These are phyloP conservation scores for Morone chrysops DNA, from an alignment of 2,113 vertebrate species.

Conservation along the genomic window DNA sequence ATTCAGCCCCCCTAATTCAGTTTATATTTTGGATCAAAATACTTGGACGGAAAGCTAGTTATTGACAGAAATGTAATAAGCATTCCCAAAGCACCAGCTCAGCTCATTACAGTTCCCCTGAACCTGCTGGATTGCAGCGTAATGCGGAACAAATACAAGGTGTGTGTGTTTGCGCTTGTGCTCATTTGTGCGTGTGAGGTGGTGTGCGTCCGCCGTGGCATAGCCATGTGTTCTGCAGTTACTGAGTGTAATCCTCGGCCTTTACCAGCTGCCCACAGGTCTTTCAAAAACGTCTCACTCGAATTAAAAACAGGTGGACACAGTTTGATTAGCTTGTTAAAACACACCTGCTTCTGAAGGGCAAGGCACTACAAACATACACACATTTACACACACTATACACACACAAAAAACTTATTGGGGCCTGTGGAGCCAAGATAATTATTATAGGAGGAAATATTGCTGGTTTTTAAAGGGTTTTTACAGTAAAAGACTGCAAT, in stretches of 20 bases:
- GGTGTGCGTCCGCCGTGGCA: slow-evolving; percentile 29
- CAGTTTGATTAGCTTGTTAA: slow-evolving; percentile 78
- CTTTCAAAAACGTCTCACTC: slow-evolving; percentile 65
- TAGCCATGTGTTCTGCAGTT: slow-evolving; percentile 72
- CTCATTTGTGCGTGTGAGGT: slow-evolving; percentile 3
- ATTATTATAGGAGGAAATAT: slow-evolving; percentile 49
- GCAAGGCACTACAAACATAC: neutral
- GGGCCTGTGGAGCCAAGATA: slow-evolving; percentile 48
- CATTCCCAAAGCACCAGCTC: slow-evolving; percentile 45
- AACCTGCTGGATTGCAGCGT: slow-evolving; percentile 31
- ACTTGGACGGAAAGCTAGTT: slow-evolving; percentile 31
- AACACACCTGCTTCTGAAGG: slow-evolving; percentile 74
- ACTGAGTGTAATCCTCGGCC: slow-evolving; percentile 65
- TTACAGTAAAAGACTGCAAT: slow-evolving; percentile 5
- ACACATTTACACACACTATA: neutral
- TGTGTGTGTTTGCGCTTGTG: slow-evolving; percentile 12
- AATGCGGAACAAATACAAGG: slow-evolving; percentile 29
- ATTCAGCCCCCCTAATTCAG: slow-evolving; percentile 32
- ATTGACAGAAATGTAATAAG: slow-evolving; percentile 59
- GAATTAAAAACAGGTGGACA: slow-evolving; percentile 77
- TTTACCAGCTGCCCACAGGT: slow-evolving; percentile 69
- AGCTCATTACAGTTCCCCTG: slow-evolving; percentile 35
- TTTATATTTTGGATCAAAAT: slow-evolving; percentile 47
- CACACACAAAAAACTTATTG: slow-evolving; percentile 16
- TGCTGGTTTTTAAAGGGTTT: slow-evolving; percentile 33